Evolutionary conservation across 2,888 invertebrate genomes (phyloP), one percentile per base, ranked within the genome.

Genomic region (Selenia dentaria): DNA sequence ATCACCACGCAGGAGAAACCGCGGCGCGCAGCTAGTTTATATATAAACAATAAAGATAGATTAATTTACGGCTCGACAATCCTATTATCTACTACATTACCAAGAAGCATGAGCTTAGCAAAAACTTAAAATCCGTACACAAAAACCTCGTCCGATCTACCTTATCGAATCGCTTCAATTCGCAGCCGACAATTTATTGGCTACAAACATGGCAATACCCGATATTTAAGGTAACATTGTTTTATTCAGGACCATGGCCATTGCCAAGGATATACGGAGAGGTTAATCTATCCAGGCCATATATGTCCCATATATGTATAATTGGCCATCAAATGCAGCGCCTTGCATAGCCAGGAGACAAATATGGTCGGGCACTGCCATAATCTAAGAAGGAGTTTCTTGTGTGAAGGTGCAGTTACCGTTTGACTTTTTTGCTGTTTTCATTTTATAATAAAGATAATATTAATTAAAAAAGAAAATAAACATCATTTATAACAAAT

Each of bases 221-320:
- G 33, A 31, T 35, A 22, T 51, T 45, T 47, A 50, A 35, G 46
- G 50, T 22, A 35, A 48, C 54, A 48, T 45, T 42, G 51, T 48
- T 39, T 42, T 25, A 35, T 46, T 29, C 40, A 36, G 29, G 12
- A 18, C 39, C 25, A 37, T 44, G 26, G 25, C 43, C 43, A 48
- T 39, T 46, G 54, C 33, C 35, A 51, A 49, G 44, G 42, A 35
- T 45, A n/a, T n/a, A 47, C 51, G 48, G 41, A 42, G 36, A 54
- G 33, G 45, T 43, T 45, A 48, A 54, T 43, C 47, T 52, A 50
- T 46, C 39, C 20, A 25, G 5, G 10, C 35, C 40, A 31, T 26
- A 43, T 26, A 43, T 16, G 40, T 33, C 29, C 16, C 8, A 16
- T 16, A 26, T 22, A 25, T 26, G 9, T 33, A 37, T 27, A 26